Evolutionary conservation across 1,140 invertebrate genomes (phyloP), one percentile per base, ranked within the genome.

Genomic region (Ditylenchus dipsaci): DNA sequence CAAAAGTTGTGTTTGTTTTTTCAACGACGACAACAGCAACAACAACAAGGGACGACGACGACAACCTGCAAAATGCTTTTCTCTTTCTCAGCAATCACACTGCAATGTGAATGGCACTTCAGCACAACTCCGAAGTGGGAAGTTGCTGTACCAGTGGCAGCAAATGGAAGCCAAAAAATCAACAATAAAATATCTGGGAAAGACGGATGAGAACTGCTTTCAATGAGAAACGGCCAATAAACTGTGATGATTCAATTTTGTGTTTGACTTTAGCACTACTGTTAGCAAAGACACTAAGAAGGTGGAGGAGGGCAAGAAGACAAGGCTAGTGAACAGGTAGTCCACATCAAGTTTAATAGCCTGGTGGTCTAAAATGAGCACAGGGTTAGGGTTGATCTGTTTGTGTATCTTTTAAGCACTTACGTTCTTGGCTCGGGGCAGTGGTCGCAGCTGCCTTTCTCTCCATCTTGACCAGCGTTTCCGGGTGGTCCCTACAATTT

Each of bases 361-460:
- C 49, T 53, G 49, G 49, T 19, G 49, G 49, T 7, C 33, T 38
- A 38, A 38, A 38, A 38, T 38, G 3, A 11, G 11, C 3, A 38
- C 11, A 11, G 3, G 33, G 33, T 38, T 38, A 38, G 33, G 11
- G 11, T 38, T 3, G 33, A 11, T 5, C 11, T 3, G 11, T 38
- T 3, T 38, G 11, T 38, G 33, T 38, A 3, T 38, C 33, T n/a
- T n/a, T n/a, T n/a, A n/a, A 38, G 11, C 33, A 38, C 33, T 38
- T 38, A 38, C 33, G 79, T 81, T 64, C 79, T 78, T 42, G 79
- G 79, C 26, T 79, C 78, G 67, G 75, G 65, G 66, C 79, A 83
- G 72, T 81, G 81, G 57, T 75, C 73, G 71, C 79, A 83, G 43
- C 63, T 63, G 56, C 81, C 78, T 65, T 81, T 82, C 30, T 74